Conservation (phyloP, 2,888 invertebrate genomes). For the Augochlorella aurata region DNA sequence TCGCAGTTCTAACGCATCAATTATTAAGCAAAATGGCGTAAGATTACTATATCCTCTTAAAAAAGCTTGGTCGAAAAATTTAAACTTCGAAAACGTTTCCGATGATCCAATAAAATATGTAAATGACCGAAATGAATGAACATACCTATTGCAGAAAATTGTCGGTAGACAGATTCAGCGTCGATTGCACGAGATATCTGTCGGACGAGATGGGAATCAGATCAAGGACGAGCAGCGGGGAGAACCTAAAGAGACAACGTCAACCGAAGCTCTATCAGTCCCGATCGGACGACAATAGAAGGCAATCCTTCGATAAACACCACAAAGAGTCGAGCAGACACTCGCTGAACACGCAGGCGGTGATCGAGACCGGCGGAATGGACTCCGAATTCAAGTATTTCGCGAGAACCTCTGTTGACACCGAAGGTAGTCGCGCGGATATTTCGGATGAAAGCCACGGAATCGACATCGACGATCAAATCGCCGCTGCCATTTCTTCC, state of each 20-base stretch:
- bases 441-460: constrained; percentile 73
- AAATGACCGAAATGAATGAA: not conserved
- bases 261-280: constrained; percentile 79
- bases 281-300: constrained; percentile 78
- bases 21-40: too few relatives aligned
- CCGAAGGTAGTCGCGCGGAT: constrained; percentile 74
- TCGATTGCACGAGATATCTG: constrained; percentile 72
- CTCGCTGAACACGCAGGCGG: constrained; percentile 72
- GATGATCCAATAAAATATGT: too few relatives aligned
- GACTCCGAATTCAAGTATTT: constrained; percentile 78
- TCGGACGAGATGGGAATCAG: constrained; percentile 74
- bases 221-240: constrained; percentile 75
- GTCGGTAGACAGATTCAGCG: constrained; percentile 73
- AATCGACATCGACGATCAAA: constrained; percentile 72
- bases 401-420: constrained; percentile 72
- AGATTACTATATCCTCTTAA: too few relatives aligned
- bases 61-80: too few relatives aligned
- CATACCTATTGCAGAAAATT: constrained; percentile 66
- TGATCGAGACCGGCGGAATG: constrained; percentile 63
- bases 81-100: too few relatives aligned
- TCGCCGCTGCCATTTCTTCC: constrained; percentile 58
- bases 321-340: constrained; percentile 73
- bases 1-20: too few relatives aligned
- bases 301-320: constrained; percentile 77
- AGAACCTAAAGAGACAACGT: constrained; percentile 73